Percentiles rank a stretch among this genome's conserved stretches.
phyloP scores from a whole-genome alignment of 2,113 vertebrate species.

The Pagrus major region DNA sequence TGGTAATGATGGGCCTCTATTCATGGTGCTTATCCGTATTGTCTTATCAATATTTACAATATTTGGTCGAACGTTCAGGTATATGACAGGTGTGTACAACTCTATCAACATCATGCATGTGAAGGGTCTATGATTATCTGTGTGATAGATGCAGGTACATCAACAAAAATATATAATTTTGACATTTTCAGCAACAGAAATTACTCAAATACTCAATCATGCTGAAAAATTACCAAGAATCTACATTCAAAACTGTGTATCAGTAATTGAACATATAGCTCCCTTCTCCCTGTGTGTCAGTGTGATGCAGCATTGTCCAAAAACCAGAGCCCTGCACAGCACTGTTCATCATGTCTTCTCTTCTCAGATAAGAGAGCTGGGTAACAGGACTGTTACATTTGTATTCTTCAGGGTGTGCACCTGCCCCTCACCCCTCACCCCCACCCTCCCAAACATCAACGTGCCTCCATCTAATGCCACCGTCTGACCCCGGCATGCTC shows the following conservation, averaged over 20 bases:
- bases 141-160: background rate
- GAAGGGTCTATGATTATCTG: background rate
- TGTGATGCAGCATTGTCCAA: background rate
- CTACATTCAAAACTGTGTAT: background rate
- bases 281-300: background rate
- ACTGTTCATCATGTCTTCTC: conserved; percentile 7
- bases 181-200: background rate
- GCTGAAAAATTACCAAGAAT: background rate
- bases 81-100: background rate
- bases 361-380: conserved; percentile 44
- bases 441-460: conserved; percentile 11
- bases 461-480: conserved; percentile 47
- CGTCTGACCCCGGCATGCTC: conserved; percentile 53
- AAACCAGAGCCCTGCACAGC: background rate
- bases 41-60: background rate
- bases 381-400: conserved; percentile 26
- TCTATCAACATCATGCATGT: background rate
- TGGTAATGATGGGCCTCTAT: background rate
- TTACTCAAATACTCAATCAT: background rate
- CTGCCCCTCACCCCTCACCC: conserved; percentile 1
- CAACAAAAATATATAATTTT: background rate
- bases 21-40: background rate
- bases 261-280: background rate
- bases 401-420: conserved; percentile 49
- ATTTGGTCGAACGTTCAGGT: background rate